A percentile compares a stretch with the other conserved stretches of the same genome.
phyloP scores from a whole-genome alignment of 2,797 vertebrate genomes.

The Poecilia gillii region DNA sequence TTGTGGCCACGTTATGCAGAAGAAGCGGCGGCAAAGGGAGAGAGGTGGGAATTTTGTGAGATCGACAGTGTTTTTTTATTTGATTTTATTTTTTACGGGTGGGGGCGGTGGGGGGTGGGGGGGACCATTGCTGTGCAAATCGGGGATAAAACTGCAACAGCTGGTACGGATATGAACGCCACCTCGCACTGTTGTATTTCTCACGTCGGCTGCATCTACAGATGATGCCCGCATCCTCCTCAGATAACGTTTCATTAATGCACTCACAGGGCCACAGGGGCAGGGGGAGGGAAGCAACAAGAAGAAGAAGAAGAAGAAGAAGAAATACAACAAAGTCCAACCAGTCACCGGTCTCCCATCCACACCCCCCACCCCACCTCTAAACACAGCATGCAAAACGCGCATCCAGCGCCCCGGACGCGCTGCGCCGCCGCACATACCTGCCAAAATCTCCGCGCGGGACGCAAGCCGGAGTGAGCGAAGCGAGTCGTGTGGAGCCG shows the following conservation, averaged over 20 bases:
- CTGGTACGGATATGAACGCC: background rate
- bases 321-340: conserved; percentile 56
- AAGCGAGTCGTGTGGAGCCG: conserved; percentile 57
- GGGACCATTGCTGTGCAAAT: conserved; percentile 11
- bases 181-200: conserved; percentile 14
- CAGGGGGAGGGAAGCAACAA: conserved; percentile 71
- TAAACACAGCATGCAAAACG: conserved; percentile 43
- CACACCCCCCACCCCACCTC: conserved; percentile 15
- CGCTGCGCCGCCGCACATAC: conserved; percentile 66
- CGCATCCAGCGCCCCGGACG: conserved; percentile 28
- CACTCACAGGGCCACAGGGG: conserved; percentile 69
- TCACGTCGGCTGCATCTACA: conserved; percentile 29
- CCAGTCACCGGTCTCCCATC: conserved; percentile 26
- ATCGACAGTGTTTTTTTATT: conserved; percentile 26
- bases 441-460: conserved; percentile 61
- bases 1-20: conserved; percentile 46
- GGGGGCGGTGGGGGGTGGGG: too few relatives aligned
- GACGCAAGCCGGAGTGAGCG: conserved; percentile 47
- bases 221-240: conserved; percentile 57
- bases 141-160: background rate
- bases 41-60: conserved; percentile 46
- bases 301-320: conserved; percentile 33
- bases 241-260: conserved; percentile 62
- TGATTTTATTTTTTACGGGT: too few relatives aligned
- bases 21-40: conserved; percentile 34